Evolutionary conservation across 2,797 vertebrate species (phyloP).

Genomic region (Lophotriccus pileatus): DNA sequence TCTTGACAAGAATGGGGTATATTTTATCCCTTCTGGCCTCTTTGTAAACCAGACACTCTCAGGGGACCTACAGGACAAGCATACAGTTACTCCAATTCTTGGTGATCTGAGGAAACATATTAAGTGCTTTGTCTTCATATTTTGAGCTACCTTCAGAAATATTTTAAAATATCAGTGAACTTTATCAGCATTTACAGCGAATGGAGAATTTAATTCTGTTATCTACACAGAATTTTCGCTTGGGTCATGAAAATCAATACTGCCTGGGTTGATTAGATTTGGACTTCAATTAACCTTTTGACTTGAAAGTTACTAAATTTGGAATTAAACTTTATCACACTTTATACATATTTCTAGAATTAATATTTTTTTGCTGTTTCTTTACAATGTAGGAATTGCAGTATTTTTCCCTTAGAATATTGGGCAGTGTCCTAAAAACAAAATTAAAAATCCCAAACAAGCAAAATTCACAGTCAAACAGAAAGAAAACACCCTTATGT

Average conservation of each 20-base stretch:
- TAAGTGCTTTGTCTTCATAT: background rate
- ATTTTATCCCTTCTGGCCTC: background rate
- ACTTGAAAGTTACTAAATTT: background rate
- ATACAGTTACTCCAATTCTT: background rate
- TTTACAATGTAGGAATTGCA: background rate
- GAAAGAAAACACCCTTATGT: background rate
- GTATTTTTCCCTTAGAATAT: background rate
- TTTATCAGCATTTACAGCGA: background rate
- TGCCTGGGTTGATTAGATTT: background rate
- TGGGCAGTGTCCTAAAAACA: background rate
- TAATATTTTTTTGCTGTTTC: background rate
- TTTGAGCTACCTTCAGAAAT: background rate
- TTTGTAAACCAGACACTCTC: background rate
- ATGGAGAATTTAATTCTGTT: background rate
- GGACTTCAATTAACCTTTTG: slow-evolving; percentile 20
- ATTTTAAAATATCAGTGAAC: background rate
- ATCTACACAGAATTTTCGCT: background rate
- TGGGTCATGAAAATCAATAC: background rate
- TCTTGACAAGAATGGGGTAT: background rate
- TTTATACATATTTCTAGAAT: background rate
- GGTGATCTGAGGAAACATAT: background rate
- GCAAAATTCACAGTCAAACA: background rate
- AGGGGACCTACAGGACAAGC: accelerated
- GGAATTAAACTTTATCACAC: background rate
- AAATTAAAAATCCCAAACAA: background rate